phyloP scores from a whole-genome alignment of 2,113 vertebrate genomes.

The Malurus melanocephalus region DNA sequence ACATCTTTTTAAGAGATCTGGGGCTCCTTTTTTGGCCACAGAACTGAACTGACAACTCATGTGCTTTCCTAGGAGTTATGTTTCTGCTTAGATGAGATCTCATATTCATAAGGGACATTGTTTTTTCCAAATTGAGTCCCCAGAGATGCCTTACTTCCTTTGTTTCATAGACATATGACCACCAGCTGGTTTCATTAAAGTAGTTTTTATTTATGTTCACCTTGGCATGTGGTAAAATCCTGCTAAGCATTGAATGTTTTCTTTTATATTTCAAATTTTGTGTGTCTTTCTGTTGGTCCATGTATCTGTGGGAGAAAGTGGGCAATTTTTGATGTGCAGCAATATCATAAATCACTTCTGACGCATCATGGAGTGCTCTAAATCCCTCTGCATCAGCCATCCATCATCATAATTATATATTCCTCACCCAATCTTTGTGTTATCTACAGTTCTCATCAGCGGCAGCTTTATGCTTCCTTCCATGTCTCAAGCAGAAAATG shows the following conservation, averaged over 20 bases:
- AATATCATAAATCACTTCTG: neutral
- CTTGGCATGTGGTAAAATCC: neutral
- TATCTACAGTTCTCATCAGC: neutral
- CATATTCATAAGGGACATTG: neutral
- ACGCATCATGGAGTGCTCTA: neutral
- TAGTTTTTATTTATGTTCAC: neutral
- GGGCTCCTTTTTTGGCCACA: slow-evolving; percentile 40
- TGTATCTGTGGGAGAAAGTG: neutral
- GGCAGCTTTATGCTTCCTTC: neutral
- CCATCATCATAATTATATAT: neutral
- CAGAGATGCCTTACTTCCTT: neutral
- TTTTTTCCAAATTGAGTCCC: neutral
- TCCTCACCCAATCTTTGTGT: neutral
- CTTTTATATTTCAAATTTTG: neutral
- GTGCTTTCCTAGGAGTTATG: neutral
- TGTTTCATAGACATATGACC: slow-evolving; percentile 8
- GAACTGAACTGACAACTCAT: neutral
- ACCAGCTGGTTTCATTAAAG: neutral
- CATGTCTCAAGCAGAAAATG: neutral
- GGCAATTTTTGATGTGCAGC: neutral
- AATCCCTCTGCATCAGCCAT: neutral
- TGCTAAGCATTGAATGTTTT: neutral
- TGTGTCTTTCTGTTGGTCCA: neutral
- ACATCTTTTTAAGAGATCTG: neutral
- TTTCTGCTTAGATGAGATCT: neutral